These are phyloP conservation scores for Colletes gigas DNA, from an alignment of 1,140 invertebrate species.

Conservation along the genomic window DNA sequence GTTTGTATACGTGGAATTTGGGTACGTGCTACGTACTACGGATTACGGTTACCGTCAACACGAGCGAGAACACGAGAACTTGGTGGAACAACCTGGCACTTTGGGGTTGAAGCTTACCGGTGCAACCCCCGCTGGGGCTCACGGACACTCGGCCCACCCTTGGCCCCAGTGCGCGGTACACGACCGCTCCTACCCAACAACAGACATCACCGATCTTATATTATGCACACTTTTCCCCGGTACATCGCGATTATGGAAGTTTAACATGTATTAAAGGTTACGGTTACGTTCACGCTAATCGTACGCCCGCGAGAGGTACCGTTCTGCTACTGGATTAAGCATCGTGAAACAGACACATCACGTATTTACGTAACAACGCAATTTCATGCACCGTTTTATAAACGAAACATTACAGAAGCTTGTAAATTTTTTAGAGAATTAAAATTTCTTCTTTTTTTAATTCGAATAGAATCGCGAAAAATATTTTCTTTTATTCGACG, in stretches of 20 bases:
- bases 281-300: too few relatives aligned
- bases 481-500: too few relatives aligned
- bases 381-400: too few relatives aligned
- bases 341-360: too few relatives aligned
- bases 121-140: constrained; percentile 80
- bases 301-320: too few relatives aligned
- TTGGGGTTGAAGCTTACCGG: constrained; percentile 80
- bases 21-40: constrained; percentile 78
- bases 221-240: constrained; percentile 55
- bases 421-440: too few relatives aligned
- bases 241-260: constrained; percentile 50
- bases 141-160: constrained; percentile 79
- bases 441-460: too few relatives aligned
- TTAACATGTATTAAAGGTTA: constrained; percentile 39
- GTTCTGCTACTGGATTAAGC: constrained; percentile 44
- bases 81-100: constrained; percentile 77
- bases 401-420: too few relatives aligned
- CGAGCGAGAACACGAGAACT: constrained; percentile 75
- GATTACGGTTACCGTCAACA: constrained; percentile 73
- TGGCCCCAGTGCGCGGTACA: constrained; percentile 80
- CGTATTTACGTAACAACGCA: too few relatives aligned
- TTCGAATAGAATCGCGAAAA: too few relatives aligned
- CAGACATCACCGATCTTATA: constrained; percentile 77
- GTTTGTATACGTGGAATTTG: constrained; percentile 48
- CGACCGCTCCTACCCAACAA: constrained; percentile 80